A percentile compares a stretch with the other conserved stretches of the same genome.
These are phyloP conservation scores for Phasianus colchicus DNA, from an alignment of 2,113 vertebrate genomes.

Conservation along the genomic window DNA sequence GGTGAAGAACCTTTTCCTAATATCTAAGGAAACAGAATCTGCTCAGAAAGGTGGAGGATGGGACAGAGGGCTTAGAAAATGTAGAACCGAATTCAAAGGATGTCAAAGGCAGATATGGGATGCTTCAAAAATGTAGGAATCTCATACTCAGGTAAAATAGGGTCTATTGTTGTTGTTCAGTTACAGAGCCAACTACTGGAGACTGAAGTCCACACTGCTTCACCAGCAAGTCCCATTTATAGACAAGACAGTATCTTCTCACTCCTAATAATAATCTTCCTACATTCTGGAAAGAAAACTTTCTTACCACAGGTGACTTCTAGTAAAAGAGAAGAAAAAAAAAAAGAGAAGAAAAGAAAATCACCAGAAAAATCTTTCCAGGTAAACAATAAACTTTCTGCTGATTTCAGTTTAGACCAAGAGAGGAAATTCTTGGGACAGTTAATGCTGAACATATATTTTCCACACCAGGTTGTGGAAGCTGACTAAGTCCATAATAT, in stretches of 20 bases:
- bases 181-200: rapidly evolving
- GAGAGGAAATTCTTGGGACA: background rate
- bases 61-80: background rate
- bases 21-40: background rate
- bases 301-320: background rate
- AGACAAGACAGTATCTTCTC: background rate
- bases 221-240: background rate
- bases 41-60: rapidly evolving
- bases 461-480: background rate
- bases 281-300: background rate
- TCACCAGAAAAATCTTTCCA: background rate
- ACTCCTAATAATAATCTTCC: background rate
- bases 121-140: background rate
- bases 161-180: background rate
- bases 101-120: background rate
- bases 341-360: background rate
- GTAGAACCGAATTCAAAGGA: background rate
- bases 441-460: background rate
- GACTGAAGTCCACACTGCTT: background rate
- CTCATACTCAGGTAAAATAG: background rate
- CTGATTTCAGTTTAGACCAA: background rate
- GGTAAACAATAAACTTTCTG: background rate
- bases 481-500: background rate
- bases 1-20: background rate
- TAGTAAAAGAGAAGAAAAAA: background rate